These are phyloP conservation scores for Ruditapes philippinarum DNA, from an alignment of 1,140 invertebrate genomes.

Conservation along the genomic window DNA sequence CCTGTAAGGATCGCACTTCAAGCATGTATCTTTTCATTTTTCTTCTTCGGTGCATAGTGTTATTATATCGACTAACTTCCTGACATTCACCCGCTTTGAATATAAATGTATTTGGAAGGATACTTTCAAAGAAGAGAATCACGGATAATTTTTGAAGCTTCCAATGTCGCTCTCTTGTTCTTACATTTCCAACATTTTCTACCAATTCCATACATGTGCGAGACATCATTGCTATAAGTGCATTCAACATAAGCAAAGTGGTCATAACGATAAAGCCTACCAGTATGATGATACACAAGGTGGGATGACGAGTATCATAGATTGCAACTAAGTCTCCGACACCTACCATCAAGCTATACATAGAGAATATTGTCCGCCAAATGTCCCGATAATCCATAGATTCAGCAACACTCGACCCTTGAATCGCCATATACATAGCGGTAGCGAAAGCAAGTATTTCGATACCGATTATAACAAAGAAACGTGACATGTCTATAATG, in stretches of 20 bases:
- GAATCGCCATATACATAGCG: conserved; percentile 70
- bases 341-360: conserved; percentile 80
- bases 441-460: conserved; percentile 75
- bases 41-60: conserved; percentile 31
- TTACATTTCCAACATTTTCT: conserved; percentile 60
- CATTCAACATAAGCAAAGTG: conserved; percentile 78
- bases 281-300: conserved; percentile 71
- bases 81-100: conserved; percentile 46
- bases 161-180: conserved; percentile 72
- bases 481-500: conserved; percentile 71
- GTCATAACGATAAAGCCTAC: conserved; percentile 75
- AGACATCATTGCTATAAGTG: conserved; percentile 81
- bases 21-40: conserved; percentile 61
- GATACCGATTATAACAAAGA: conserved; percentile 69
- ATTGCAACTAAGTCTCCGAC: conserved; percentile 72
- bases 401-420: background rate
- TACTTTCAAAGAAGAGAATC: conserved; percentile 76
- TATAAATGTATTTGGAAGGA: conserved; percentile 50
- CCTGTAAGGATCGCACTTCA: conserved; percentile 60
- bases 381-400: conserved; percentile 61
- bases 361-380: conserved; percentile 68
- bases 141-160: conserved; percentile 69
- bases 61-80: conserved; percentile 49
- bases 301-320: conserved; percentile 67
- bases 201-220: conserved; percentile 76